These are phyloP conservation scores for Rhea pennata DNA, from an alignment of 2,113 vertebrate genomes.

Conservation along the genomic window DNA sequence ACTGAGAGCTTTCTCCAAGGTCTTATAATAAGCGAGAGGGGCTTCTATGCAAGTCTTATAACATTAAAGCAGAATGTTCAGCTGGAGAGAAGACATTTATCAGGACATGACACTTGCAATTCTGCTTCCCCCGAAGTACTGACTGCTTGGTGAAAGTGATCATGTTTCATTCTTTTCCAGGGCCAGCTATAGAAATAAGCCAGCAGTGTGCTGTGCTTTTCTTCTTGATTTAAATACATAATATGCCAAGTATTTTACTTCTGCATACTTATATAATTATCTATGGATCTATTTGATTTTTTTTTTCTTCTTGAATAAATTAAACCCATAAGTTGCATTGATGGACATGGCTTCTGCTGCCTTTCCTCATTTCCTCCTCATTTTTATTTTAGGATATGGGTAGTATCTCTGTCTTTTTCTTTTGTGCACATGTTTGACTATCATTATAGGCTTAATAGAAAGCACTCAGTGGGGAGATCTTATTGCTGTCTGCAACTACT, in stretches of 20 bases:
- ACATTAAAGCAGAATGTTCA: conserved; percentile 11
- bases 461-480: not conserved
- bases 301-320: not conserved
- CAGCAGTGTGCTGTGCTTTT: not conserved
- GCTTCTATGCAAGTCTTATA: conserved; percentile 5
- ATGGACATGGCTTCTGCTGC: not conserved
- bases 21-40: not conserved
- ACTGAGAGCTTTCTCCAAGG: not conserved
- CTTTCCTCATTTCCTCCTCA: not conserved
- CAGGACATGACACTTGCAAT: conserved; percentile 12
- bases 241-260: not conserved
- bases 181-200: not conserved
- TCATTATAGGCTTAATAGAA: not conserved
- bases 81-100: conserved; percentile 42
- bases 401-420: not conserved
- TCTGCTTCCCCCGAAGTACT: conserved; percentile 1
- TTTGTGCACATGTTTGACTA: not conserved
- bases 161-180: not conserved
- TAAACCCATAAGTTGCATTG: not conserved
- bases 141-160: not conserved
- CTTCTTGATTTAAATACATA: not conserved
- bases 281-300: not conserved
- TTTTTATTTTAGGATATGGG: not conserved
- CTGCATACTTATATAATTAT: not conserved
- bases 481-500: not conserved